These are phyloP conservation scores for Pocillopora meandrina DNA, from an alignment of 92 coral and sea anemone species.

Conservation along the genomic window DNA sequence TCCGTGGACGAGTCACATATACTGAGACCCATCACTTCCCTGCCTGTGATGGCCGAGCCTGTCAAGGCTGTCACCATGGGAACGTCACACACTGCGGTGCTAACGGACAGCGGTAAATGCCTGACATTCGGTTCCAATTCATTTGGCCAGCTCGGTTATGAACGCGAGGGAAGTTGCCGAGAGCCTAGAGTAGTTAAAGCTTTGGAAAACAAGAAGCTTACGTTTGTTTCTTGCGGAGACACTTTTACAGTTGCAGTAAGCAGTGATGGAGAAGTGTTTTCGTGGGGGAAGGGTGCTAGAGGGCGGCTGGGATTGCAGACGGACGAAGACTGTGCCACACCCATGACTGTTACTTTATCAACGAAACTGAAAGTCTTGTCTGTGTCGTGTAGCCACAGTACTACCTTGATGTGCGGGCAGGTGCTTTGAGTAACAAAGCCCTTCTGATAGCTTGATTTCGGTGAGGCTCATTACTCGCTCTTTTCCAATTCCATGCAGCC, in stretches of 20 bases:
- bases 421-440: constrained; percentile 26
- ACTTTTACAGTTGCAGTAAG: constrained; percentile 89
- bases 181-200: constrained; percentile 79
- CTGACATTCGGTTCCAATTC: constrained; percentile 95
- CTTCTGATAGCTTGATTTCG: neutral
- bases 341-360: constrained; percentile 66
- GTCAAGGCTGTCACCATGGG: constrained; percentile 83
- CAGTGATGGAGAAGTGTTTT: constrained; percentile 69
- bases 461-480: too few relatives aligned
- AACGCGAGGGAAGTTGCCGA: constrained; percentile 57
- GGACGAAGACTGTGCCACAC: constrained; percentile 74
- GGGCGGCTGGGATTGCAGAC: constrained; percentile 85
- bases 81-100: constrained; percentile 86
- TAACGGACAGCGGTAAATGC: constrained; percentile 69
- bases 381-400: constrained; percentile 84
- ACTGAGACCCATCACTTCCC: constrained; percentile 51
- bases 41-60: constrained; percentile 55
- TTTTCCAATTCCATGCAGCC: too few relatives aligned
- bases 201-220: constrained; percentile 59
- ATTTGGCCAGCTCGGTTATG: constrained; percentile 98
- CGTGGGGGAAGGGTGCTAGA: constrained; percentile 96
- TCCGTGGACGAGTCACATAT: constrained; percentile 71
- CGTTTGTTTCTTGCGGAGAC: constrained; percentile 88
- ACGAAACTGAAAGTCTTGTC: constrained; percentile 71
- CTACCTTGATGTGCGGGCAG: constrained; percentile 79